These are phyloP conservation scores for Picathartes gymnocephalus DNA, from an alignment of 2,113 vertebrate genomes.

Conservation along the genomic window DNA sequence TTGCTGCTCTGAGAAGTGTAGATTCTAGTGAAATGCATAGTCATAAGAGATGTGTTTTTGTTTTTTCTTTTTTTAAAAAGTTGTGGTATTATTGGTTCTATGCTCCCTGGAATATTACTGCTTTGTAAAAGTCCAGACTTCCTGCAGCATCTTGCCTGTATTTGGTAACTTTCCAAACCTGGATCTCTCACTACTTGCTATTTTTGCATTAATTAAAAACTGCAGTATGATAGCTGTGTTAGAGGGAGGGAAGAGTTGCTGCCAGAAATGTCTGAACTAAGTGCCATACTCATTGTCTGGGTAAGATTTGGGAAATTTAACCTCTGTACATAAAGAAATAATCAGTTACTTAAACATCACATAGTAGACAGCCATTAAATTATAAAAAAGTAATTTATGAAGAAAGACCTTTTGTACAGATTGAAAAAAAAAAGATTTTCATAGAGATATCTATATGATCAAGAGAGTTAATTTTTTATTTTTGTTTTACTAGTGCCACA, in stretches of 20 bases:
- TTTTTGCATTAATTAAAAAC: conserved; percentile 81
- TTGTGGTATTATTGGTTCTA: conserved; percentile 88
- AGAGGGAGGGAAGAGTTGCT: conserved; percentile 82
- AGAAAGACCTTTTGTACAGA: conserved; percentile 99
- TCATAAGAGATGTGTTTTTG: conserved; percentile 79
- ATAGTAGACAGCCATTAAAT: conserved; percentile 98
- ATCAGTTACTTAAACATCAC: conserved; percentile 89
- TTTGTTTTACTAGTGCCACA: conserved; percentile 94
- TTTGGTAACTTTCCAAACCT: conserved; percentile 69
- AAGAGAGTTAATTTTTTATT: conserved; percentile 94
- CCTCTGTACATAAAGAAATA: conserved; percentile 87
- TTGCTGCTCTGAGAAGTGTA: conserved; percentile 86
- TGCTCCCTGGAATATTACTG: conserved; percentile 83
- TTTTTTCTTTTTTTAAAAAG: conserved; percentile 73
- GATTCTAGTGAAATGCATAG: conserved; percentile 83
- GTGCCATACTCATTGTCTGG: conserved; percentile 92
- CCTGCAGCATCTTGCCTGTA: conserved; percentile 76
- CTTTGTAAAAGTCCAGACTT: conserved; percentile 82
- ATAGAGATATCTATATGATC: conserved; percentile 96
- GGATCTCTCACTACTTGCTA: conserved; percentile 79
- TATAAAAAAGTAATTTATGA: conserved; percentile 99
- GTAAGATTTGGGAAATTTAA: conserved; percentile 88
- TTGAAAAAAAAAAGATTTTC: conserved; percentile 92
- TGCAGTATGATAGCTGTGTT: conserved; percentile 79
- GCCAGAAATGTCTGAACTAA: conserved; percentile 92